Evolutionary conservation across 2,888 invertebrate genomes (phyloP).

Genomic region (Diplolepis rosae): DNA sequence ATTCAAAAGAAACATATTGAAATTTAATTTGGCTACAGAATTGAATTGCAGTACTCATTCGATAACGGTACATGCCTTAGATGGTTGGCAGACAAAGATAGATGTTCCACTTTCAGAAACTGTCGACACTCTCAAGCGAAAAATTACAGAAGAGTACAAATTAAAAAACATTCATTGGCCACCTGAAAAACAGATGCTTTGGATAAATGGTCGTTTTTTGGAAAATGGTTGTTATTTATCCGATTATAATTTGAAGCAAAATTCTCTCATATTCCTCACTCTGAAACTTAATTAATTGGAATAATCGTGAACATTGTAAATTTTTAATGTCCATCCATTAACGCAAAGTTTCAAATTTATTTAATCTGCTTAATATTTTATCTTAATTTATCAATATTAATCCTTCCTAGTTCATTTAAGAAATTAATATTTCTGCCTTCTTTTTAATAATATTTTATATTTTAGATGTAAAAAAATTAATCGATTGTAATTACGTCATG

Average conservation of each 20-base stretch:
- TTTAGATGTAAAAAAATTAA: background rate
- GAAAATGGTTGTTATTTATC: slow-evolving; percentile 46
- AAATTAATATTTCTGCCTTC: too few species aligned
- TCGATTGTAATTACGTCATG: background rate
- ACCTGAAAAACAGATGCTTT: slow-evolving; percentile 45
- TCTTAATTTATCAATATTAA: too few species aligned
- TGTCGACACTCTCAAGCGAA: slow-evolving; percentile 43
- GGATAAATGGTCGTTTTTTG: slow-evolving; percentile 45
- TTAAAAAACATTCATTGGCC: slow-evolving; percentile 37
- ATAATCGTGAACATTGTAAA: too few species aligned
- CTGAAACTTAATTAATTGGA: too few species aligned
- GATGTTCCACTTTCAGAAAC: slow-evolving; percentile 42
- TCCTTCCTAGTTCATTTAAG: too few species aligned
- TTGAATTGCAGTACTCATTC: slow-evolving; percentile 37
- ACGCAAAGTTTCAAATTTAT: too few species aligned
- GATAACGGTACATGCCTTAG: slow-evolving; percentile 39
- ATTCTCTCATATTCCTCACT: too few species aligned
- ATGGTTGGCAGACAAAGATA: slow-evolving; percentile 40
- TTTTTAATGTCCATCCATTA: too few species aligned
- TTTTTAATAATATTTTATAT: too few species aligned
- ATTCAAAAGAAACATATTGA: background rate
- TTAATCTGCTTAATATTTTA: too few species aligned
- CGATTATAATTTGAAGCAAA: too few species aligned
- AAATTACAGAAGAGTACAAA: slow-evolving; percentile 29
- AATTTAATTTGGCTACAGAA: background rate